A percentile compares a stretch with the other conserved stretches of the same genome.
Evolutionary conservation across 2,888 invertebrate species (phyloP).

Genomic region (Agrotis ipsilon): DNA sequence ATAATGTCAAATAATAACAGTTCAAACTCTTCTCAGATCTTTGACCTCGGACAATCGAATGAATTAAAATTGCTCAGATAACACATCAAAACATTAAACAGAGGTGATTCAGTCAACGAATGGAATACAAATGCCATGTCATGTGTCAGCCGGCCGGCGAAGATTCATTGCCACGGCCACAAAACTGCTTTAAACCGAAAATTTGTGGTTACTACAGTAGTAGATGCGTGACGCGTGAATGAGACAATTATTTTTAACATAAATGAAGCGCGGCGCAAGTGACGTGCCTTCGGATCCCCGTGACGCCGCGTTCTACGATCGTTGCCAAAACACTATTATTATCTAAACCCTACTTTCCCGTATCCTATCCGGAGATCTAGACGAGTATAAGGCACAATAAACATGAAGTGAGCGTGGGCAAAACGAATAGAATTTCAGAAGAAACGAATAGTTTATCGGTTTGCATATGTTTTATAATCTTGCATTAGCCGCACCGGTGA

Average conservation of each 20-base stretch:
- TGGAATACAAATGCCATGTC: slow-evolving; percentile 71
- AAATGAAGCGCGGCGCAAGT: slow-evolving; percentile 79
- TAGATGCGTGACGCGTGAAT: slow-evolving; percentile 84
- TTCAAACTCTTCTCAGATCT: slow-evolving; percentile 5
- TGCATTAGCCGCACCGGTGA: slow-evolving; percentile 43
- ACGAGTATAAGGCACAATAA: slow-evolving; percentile 40
- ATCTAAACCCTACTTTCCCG: slow-evolving; percentile 63
- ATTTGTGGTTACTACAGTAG: slow-evolving; percentile 89
- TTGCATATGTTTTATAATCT: slow-evolving; percentile 40
- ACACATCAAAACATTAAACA: slow-evolving; percentile 50
- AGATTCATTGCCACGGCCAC: slow-evolving; percentile 83
- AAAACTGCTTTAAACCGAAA: slow-evolving; percentile 86
- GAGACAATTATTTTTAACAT: slow-evolving; percentile 89
- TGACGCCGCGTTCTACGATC: slow-evolving; percentile 66
- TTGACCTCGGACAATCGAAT: slow-evolving; percentile 12
- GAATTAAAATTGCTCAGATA: slow-evolving; percentile 18
- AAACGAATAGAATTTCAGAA: slow-evolving; percentile 28
- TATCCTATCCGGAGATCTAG: slow-evolving; percentile 45
- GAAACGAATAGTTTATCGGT: slow-evolving; percentile 10
- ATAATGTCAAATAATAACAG: slow-evolving; percentile 1
- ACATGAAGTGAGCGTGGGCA: slow-evolving; percentile 31
- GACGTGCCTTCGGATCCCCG: slow-evolving; percentile 61
- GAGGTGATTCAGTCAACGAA: slow-evolving; percentile 62
- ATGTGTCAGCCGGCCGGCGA: slow-evolving; percentile 68
- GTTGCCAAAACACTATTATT: slow-evolving; percentile 84